Base-by-base conservation (phyloP, 2,797 vertebrate species). In the Columba guinea region DNA sequence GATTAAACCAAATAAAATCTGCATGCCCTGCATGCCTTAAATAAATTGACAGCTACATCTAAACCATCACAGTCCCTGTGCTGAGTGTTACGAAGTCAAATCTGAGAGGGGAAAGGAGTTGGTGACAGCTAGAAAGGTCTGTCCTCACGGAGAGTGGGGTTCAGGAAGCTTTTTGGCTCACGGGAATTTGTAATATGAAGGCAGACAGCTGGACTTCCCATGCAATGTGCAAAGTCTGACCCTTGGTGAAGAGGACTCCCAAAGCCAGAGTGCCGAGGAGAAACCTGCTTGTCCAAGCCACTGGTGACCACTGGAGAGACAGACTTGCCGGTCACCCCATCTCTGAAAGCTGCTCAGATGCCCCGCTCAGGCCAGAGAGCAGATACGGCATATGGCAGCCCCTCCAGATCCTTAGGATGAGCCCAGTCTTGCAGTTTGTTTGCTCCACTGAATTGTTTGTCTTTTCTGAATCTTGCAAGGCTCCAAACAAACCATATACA, bases 391-490 rank as follows among this genome's bases (percentile, higher is more conserved):
- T 13, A 24, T 1, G 2, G 49, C 37, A 89, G 10, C n/a, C 35
- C 62, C 70, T 90, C 49, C 14, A 19, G 24, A 35, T 18, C 2
- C 26, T 59, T 69, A 65, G 27, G 65, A 62, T 34, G 22, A 95
- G 48, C 27, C 58, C 58, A 52, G 1, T 51, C 56, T 64, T 74
- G 35, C 37, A 49, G 37, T 59, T 73, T 85, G 44, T 58, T 82
- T 92, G 41, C 30, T 85, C 58, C 46, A 46, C 48, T 75, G 46
- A 64, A 68, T 87, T 85, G 20, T 93, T 93, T 91, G 55, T 16
- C 27, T 87, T 93, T 80, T 80, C 70, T 85, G 81, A 90, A 62
- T 93, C 78, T 95, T 92, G 37, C 37, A 89, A 96, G 90, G 48
- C 28, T 94, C 65, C 53, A 75, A 87, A 90, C n/a, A 44, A 90